Base-by-base conservation (phyloP, 1,140 invertebrate genomes). In the Drosophila seguyi region DNA sequence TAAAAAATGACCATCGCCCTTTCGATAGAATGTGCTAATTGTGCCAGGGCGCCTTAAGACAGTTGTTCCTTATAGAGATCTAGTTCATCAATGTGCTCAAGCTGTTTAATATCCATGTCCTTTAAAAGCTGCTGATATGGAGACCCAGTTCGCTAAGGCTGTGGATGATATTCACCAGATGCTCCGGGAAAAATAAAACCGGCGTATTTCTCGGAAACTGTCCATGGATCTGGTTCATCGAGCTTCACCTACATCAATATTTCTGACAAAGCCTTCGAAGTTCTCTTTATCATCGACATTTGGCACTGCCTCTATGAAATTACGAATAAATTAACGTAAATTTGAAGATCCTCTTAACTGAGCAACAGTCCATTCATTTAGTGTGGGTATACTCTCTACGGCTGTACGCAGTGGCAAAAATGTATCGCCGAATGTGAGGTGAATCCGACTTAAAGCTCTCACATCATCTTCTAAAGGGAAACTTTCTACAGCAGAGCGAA, bases 1-100 rank as follows among this genome's bases (percentile, higher is more conserved):
- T 0, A 96, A 95, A 91, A 97, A 98, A 92, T 97, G 96, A 10
- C 96, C 97, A 62, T 96, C 95, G 0, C 94, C 95, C 77, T 96
- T 96, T 47, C 98, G 94, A 85, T 98, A 97, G 88, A 97, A 95
- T 0, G 97, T 29, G 52, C 42, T 0, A 52, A 55, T 4, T 76
- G 74, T 1, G 77, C 73, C 14, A 92, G 27, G 2, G 81, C 79
- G 3, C 91, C 80, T 68, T 91, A 80, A 0, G 75, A 67, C 16
- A 79, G 56, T 18, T 84, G 77, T 10, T 91, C 71, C 5, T 69
- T 71, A 22, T 67, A 74, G 5, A 55, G 44, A 38, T 82, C 83
- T 38, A 88, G 55, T 36, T 92, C 87, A 42, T 91, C 90, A 6
- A 83, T 81, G 8, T 75, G 74, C 41, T 91, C 84, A 16, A 86